Conservation (phyloP, 2,113 vertebrate genomes). For the Periophthalmodon schlosseri region DNA sequence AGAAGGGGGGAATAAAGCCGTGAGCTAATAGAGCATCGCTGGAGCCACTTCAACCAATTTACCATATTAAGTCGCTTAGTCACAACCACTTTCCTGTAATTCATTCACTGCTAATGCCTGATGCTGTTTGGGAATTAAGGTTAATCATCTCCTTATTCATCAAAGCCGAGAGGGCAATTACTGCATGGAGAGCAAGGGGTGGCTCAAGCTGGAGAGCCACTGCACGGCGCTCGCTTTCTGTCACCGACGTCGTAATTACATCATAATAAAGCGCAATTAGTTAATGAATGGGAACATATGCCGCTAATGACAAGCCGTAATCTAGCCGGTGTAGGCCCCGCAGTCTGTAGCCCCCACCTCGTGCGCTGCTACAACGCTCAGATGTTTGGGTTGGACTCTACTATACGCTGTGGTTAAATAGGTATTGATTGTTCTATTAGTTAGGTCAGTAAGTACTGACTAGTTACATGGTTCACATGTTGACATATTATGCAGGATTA, state of each 20-base stretch:
- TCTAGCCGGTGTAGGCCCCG: constrained; percentile 35
- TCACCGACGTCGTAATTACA: constrained; percentile 83
- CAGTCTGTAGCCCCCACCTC: constrained; percentile 8
- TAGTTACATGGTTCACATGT: background rate
- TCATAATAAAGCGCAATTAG: constrained; percentile 86
- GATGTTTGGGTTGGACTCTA: background rate
- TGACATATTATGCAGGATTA: background rate
- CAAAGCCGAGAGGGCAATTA: constrained; percentile 88
- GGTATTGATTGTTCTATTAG: background rate
- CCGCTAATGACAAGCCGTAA: constrained; percentile 66
- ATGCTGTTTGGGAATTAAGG: constrained; percentile 90
- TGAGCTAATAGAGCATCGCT: constrained; percentile 68
- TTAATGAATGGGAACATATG: constrained; percentile 75
- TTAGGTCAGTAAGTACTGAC: background rate
- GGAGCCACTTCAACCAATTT: constrained; percentile 79
- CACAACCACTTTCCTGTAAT: constrained; percentile 86
- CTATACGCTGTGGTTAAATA: background rate
- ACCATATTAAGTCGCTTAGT: constrained; percentile 89
- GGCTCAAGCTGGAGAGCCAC: constrained; percentile 73
- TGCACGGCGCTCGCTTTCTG: constrained; percentile 61
- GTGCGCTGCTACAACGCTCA: background rate
- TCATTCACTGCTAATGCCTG: constrained; percentile 89
- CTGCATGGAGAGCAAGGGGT: constrained; percentile 77
- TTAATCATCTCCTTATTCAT: constrained; percentile 95
- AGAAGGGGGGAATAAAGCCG: constrained; percentile 43